Conservation (phyloP, 2,797 vertebrate species). For the Rhodeus uyekii region DNA sequence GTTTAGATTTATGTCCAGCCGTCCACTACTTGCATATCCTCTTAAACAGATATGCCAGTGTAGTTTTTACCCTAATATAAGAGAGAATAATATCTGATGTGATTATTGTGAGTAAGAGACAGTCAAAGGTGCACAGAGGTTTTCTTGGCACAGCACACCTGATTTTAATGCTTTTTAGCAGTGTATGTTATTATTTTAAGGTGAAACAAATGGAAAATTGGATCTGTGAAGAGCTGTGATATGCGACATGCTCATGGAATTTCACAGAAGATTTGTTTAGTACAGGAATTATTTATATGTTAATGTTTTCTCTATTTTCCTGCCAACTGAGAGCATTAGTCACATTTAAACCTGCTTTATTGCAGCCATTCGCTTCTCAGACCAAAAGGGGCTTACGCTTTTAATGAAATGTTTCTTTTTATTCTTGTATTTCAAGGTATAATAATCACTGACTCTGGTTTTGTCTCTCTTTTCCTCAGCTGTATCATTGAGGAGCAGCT, state of each 20-base stretch:
- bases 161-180: neutral
- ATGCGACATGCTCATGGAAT: neutral
- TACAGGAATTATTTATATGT: neutral
- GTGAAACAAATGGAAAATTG: neutral
- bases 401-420: neutral
- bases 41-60: neutral
- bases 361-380: neutral
- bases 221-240: neutral
- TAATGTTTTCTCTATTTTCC: neutral
- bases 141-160: neutral
- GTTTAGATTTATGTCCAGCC: neutral
- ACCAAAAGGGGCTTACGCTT: neutral
- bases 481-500: constrained; percentile 59
- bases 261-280: neutral
- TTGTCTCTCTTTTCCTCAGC: constrained; percentile 49
- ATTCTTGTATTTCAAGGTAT: neutral
- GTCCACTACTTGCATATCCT: neutral
- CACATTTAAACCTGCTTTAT: neutral
- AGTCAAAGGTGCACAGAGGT: neutral
- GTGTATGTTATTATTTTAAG: neutral
- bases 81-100: neutral
- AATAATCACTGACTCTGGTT: neutral
- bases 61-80: neutral
- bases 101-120: constrained; percentile 11
- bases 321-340: neutral